phyloP scores from a whole-genome alignment of 2,888 invertebrate species.

The Lasius fuliginosus region DNA sequence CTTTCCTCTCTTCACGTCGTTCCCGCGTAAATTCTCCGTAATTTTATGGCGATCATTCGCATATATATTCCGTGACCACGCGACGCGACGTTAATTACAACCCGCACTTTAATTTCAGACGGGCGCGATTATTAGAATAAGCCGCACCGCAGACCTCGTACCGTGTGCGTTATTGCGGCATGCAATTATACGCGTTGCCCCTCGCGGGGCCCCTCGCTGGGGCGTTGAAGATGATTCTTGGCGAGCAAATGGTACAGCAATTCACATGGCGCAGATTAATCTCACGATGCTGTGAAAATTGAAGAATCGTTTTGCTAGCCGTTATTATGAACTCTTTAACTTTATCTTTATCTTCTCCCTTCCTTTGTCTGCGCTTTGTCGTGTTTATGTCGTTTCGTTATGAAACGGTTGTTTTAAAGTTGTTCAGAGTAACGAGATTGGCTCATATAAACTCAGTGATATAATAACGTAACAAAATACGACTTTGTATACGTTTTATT shows the following conservation, averaged over 20 bases:
- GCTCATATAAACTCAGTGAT: background rate
- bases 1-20: conserved; percentile 7
- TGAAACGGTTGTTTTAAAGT: background rate
- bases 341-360: background rate
- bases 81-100: conserved; percentile 74
- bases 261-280: conserved; percentile 28
- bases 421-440: background rate
- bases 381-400: background rate
- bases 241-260: conserved; percentile 24
- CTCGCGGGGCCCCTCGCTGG: background rate
- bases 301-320: background rate
- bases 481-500: background rate
- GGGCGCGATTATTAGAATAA: conserved; percentile 74
- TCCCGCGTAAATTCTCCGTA: conserved; percentile 65
- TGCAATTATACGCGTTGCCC: conserved; percentile 56
- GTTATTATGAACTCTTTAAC: background rate
- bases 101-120: conserved; percentile 75
- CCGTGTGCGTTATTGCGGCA: conserved; percentile 61
- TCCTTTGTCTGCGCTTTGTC: background rate
- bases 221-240: conserved; percentile 24
- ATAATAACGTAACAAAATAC: background rate
- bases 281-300: background rate
- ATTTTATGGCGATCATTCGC: conserved; percentile 77
- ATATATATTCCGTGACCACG: conserved; percentile 58
- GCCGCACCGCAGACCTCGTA: conserved; percentile 56